phyloP scores from a whole-genome alignment of 1,140 invertebrate genomes.

The Tenebrio molitor region DNA sequence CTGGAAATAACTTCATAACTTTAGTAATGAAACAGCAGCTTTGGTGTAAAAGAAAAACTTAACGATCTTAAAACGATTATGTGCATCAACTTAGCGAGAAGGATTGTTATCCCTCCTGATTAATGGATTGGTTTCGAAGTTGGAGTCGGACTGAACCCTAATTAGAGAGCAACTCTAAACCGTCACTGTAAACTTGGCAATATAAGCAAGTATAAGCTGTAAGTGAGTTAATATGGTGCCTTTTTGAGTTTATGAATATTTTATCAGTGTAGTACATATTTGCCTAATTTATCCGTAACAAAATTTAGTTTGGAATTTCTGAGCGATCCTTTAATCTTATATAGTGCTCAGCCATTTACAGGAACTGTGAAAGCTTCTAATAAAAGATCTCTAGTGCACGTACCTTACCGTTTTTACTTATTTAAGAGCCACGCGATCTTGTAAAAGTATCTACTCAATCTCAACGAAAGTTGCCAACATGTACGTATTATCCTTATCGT shows the following conservation, averaged over 20 bases:
- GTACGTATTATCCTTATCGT: too few species aligned
- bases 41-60: neutral
- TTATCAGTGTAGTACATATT: slow-evolving; percentile 22
- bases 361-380: neutral
- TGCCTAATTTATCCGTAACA: slow-evolving; percentile 21
- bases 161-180: neutral
- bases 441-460: too few species aligned
- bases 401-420: neutral
- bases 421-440: too few species aligned
- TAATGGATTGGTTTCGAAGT: neutral
- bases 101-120: slow-evolving; percentile 12
- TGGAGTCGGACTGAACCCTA: neutral
- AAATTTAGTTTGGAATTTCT: slow-evolving; percentile 25
- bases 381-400: neutral
- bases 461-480: too few species aligned
- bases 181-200: slow-evolving; percentile 24
- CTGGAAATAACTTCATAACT: slow-evolving; percentile 10
- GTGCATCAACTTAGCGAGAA: neutral
- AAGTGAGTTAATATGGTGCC: slow-evolving; percentile 26
- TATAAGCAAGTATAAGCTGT: slow-evolving; percentile 14
- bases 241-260: slow-evolving; percentile 36
- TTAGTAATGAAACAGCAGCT: neutral
- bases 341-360: slow-evolving; percentile 5
- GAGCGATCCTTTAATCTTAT: slow-evolving; percentile 16
- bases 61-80: neutral